Base-by-base conservation (phyloP, 2,797 vertebrate species). In the Peromyscus aztecus region DNA sequence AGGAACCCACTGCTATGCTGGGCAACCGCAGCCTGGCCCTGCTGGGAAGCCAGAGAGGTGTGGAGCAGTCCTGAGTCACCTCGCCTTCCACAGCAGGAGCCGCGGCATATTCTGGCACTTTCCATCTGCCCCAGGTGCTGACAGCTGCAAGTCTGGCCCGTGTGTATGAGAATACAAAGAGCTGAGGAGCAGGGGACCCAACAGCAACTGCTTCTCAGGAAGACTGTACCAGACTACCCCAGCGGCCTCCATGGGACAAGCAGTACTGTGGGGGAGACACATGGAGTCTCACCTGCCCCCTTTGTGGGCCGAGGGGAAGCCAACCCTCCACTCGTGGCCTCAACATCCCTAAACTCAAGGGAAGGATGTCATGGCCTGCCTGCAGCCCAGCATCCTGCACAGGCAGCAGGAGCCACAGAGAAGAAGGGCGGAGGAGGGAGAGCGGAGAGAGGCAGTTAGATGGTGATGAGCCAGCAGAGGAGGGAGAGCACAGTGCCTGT, bases 61-160 rank as follows among this genome's bases (percentile, higher is more conserved):
- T 9, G 5, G 12, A 27, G 4, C 40, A 7, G 0, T 9, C 11
- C 17, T 43, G 85, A 10, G 46, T 3, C 8, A 65, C 31, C 37
- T 34, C 4, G 4, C 16, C 3, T 0, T 8, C 4, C 29, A 12
- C 16, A 0, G 3, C 65, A 87, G 0, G 2, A 23, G 7, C 77
- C 4, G 5, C 10, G 40, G 14, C 14, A 17, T 0, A 4, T 21
- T 76, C 75, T 23, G 37, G 40, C 31, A 49, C 55, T 27, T 40
- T 31, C 84, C 0, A 6, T 69, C 84, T 4, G 67, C 69, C 2
- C 1, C 43, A 4, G 13, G 57, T 4, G 11, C 57, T 29, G 14
- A 57, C 14, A 10, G 61, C 43, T 10, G 21, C 4, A 24, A 27
- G 73, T 49, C 14, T 37, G 77, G 46, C 59, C 63, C 8, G 19